These are phyloP conservation scores for Furnarius figulus DNA, from an alignment of 2,113 vertebrate genomes.

Conservation along the genomic window DNA sequence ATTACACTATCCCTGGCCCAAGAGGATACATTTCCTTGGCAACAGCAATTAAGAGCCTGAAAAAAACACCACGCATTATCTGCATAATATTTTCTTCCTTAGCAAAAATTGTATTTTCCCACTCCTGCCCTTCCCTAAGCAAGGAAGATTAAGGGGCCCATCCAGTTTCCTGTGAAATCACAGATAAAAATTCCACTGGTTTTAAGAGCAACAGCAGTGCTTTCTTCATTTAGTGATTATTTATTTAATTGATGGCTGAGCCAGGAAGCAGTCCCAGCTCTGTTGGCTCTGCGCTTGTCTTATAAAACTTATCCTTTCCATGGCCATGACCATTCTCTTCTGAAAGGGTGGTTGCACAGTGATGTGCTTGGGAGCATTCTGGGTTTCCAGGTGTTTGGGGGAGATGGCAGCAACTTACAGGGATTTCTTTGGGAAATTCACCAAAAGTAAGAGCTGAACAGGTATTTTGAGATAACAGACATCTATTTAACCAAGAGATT, in stretches of 20 bases:
- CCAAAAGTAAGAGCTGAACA: neutral
- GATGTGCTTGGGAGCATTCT: neutral
- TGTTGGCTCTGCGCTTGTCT: neutral
- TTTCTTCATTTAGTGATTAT: neutral
- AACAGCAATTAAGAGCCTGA: slow-evolving; percentile 34
- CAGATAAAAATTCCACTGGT: slow-evolving; percentile 24
- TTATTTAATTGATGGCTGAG: neutral
- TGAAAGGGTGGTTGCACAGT: neutral
- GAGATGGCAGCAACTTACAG: neutral
- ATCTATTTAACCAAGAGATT: neutral
- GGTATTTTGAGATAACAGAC: accelerated
- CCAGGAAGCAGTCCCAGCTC: neutral
- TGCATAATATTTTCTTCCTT: neutral
- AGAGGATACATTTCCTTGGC: slow-evolving; percentile 47
- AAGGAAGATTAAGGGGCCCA: slow-evolving; percentile 33
- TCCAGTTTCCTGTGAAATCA: slow-evolving; percentile 28
- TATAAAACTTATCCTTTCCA: neutral
- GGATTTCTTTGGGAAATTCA: neutral
- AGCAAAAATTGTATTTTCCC: slow-evolving; percentile 23
- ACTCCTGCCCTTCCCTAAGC: neutral
- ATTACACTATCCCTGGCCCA: slow-evolving; percentile 21
- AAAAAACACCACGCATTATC: slow-evolving; percentile 20
- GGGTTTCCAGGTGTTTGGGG: neutral
- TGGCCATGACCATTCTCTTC: neutral
- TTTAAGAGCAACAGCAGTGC: slow-evolving; percentile 3